Percentiles rank a stretch among this genome's conserved stretches.
Evolutionary conservation across 2,888 invertebrate species (phyloP).

Genomic region (Cryptophagus acutangulus): DNA sequence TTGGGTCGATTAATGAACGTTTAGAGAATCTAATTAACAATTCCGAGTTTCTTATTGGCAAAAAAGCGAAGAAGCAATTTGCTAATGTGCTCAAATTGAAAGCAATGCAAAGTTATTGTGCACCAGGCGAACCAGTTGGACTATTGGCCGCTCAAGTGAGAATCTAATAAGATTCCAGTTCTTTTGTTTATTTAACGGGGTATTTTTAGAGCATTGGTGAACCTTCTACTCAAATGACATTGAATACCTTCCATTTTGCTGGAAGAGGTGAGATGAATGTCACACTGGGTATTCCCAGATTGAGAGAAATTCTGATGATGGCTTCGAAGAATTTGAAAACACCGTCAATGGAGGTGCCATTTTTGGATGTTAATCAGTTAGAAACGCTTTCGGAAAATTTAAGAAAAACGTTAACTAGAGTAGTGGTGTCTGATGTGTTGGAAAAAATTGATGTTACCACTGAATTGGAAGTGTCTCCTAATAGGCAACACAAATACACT

Average conservation of each 20-base stretch:
- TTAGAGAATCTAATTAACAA: slow-evolving; percentile 63
- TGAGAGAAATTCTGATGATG: slow-evolving; percentile 95
- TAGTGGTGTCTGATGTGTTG: slow-evolving; percentile 74
- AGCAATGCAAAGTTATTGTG: slow-evolving; percentile 69
- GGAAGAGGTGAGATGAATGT: slow-evolving; percentile 99
- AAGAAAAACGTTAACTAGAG: slow-evolving; percentile 67
- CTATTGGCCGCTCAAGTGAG: slow-evolving; percentile 82
- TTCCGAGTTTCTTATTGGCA: slow-evolving; percentile 47
- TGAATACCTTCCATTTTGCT: slow-evolving; percentile 99
- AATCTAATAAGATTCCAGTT: background rate
- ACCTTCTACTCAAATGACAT: slow-evolving; percentile 99
- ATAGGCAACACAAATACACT: slow-evolving; percentile 58
- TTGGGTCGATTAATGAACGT: slow-evolving; percentile 81
- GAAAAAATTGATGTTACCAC: slow-evolving; percentile 60
- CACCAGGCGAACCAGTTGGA: slow-evolving; percentile 95
- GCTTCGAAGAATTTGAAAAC: slow-evolving; percentile 92
- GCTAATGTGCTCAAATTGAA: slow-evolving; percentile 70
- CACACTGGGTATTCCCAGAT: slow-evolving; percentile 96
- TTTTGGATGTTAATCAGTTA: slow-evolving; percentile 52
- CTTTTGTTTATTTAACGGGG: background rate
- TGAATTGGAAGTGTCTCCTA: slow-evolving; percentile 53
- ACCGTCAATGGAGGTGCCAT: slow-evolving; percentile 93
- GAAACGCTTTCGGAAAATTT: slow-evolving; percentile 61
- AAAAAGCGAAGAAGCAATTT: slow-evolving; percentile 47
- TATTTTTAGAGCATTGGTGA: slow-evolving; percentile 69